These are phyloP conservation scores for Ramphastos sulfuratus DNA, from an alignment of 2,113 vertebrate genomes.

Conservation along the genomic window DNA sequence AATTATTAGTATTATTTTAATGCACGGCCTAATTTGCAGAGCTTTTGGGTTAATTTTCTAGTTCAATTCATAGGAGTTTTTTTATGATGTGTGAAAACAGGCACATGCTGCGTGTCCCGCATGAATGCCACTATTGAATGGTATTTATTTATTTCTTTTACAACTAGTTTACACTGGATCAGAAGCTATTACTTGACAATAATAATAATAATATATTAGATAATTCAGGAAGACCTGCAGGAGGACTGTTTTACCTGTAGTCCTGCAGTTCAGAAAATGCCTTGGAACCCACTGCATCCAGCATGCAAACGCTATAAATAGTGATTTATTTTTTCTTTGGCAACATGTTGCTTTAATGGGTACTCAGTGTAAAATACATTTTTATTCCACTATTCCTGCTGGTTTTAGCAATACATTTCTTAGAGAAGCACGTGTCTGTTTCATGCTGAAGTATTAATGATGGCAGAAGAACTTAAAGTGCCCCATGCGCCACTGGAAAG, in stretches of 20 bases:
- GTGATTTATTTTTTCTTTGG: neutral
- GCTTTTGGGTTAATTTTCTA: constrained; percentile 39
- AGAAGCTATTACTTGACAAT: neutral
- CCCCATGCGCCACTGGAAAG: accelerated
- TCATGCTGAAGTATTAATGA: neutral
- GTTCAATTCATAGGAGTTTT: neutral
- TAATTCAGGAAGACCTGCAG: neutral
- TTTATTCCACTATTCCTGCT: neutral
- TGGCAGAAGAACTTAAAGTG: neutral
- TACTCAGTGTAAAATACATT: neutral
- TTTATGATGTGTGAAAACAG: neutral
- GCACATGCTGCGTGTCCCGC: neutral
- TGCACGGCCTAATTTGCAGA: constrained; percentile 15
- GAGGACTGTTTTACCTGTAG: neutral
- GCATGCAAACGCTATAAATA: neutral
- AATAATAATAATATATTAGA: neutral
- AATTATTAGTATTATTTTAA: neutral
- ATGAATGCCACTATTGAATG: neutral
- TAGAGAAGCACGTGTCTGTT: neutral
- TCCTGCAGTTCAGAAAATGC: neutral
- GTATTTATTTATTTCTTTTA: constrained; percentile 35
- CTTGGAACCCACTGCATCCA: neutral
- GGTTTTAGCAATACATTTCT: neutral
- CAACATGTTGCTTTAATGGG: constrained; percentile 9
- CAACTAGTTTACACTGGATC: neutral